Percentiles rank a stretch among this genome's conserved stretches.
These are phyloP conservation scores for Trichonephila inaurata DNA, from an alignment of 1,140 invertebrate genomes.

Conservation along the genomic window DNA sequence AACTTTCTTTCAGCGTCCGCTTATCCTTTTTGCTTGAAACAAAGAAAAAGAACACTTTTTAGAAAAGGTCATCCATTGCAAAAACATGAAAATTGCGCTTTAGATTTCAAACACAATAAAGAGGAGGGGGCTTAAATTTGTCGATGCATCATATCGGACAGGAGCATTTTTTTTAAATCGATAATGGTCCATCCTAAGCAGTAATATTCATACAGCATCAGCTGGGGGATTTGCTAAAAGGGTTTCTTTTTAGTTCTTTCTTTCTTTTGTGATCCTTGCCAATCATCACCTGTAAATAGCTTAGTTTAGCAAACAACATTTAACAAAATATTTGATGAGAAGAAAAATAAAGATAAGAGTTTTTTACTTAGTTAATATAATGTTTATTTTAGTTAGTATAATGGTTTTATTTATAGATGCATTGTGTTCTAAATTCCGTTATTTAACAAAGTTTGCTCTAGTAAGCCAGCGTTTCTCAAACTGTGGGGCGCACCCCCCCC, in stretches of 20 bases:
- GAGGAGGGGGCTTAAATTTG: not conserved
- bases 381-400: not conserved
- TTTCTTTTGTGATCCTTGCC: not conserved
- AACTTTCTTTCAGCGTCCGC: not conserved
- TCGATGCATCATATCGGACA: constrained; percentile 25
- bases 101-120: constrained; percentile 3
- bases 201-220: constrained; percentile 5
- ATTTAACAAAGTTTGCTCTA: too few relatives aligned
- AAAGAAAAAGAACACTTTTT: not conserved
- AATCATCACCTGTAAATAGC: not conserved
- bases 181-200: not conserved
- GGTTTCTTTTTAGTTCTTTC: not conserved
- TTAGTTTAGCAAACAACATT: not conserved
- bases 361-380: not conserved
- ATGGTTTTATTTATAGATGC: too few relatives aligned
- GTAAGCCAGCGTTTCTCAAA: too few relatives aligned
- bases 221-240: not conserved
- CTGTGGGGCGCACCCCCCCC: too few relatives aligned
- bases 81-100: constrained; percentile 23
- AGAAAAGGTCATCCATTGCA: not conserved
- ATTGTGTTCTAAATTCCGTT: too few relatives aligned
- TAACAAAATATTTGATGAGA: not conserved
- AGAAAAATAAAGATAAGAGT: not conserved
- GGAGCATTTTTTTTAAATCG: not conserved
- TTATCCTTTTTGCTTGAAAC: not conserved